These are phyloP conservation scores for Episyrphus balteatus DNA, from an alignment of 1,140 invertebrate species.

Conservation along the genomic window DNA sequence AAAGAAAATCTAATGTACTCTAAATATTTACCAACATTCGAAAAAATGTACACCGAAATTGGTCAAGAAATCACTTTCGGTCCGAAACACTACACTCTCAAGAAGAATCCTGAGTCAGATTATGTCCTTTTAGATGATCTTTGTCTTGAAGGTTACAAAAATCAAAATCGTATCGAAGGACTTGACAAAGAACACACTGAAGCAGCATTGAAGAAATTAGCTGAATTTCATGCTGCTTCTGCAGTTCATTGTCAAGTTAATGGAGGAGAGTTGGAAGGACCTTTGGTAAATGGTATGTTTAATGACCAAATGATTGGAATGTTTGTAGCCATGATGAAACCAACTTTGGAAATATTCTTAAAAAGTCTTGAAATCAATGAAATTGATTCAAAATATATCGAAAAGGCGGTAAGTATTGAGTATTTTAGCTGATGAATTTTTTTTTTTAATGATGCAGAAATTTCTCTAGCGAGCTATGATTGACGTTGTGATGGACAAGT, in stretches of 20 bases:
- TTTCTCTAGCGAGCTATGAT: slow-evolving; percentile 14
- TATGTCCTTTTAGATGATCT: slow-evolving; percentile 45
- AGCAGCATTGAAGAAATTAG: slow-evolving; percentile 40
- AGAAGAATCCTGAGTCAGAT: slow-evolving; percentile 3
- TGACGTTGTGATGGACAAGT: slow-evolving; percentile 16
- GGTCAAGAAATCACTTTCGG: slow-evolving; percentile 17
- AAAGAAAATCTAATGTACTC: slow-evolving; percentile 17
- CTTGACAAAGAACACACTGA: slow-evolving; percentile 39
- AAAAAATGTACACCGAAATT: slow-evolving; percentile 21
- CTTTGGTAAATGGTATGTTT: slow-evolving; percentile 10
- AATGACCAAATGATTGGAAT: slow-evolving; percentile 9
- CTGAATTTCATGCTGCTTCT: slow-evolving; percentile 43
- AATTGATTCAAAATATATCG: slow-evolving; percentile 15
- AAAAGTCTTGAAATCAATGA: slow-evolving; percentile 12
- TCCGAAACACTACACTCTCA: slow-evolving; percentile 14
- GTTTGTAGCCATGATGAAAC: slow-evolving; percentile 5
- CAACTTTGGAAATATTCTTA: slow-evolving; percentile 12
- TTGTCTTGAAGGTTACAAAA: slow-evolving; percentile 18
- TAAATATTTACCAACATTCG: slow-evolving; percentile 19
- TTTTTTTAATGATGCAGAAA: slow-evolving; percentile 2
- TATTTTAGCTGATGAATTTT: not conserved
- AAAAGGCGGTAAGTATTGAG: slow-evolving; percentile 14
- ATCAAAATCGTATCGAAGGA: slow-evolving; percentile 41
- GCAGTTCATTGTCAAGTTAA: slow-evolving; percentile 37
- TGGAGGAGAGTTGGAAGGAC: slow-evolving; percentile 25